Conservation (phyloP, 2,113 vertebrate genomes). For the Passerina amoena region DNA sequence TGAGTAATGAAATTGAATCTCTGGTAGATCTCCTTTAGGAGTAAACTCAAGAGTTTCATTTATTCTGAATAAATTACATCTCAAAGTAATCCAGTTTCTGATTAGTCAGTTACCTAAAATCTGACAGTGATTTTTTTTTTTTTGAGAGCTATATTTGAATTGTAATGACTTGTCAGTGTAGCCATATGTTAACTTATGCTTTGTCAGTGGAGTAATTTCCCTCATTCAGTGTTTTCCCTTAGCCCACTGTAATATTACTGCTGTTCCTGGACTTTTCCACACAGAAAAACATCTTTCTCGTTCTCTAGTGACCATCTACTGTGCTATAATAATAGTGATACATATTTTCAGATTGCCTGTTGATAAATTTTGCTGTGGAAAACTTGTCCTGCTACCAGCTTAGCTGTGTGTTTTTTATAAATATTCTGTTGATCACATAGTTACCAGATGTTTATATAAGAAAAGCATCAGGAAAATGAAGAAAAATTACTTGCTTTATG, state of each 20-base stretch:
- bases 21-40: background rate
- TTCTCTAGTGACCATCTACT: background rate
- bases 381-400: background rate
- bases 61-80: constrained; percentile 20
- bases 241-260: background rate
- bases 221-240: background rate
- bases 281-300: background rate
- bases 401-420: background rate
- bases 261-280: background rate
- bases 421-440: background rate
- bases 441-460: background rate
- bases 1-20: constrained; percentile 3
- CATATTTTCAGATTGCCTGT: background rate
- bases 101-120: background rate
- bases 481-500: background rate
- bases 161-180: background rate
- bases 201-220: background rate
- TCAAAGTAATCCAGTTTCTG: background rate
- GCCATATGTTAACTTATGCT: background rate
- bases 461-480: background rate
- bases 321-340: background rate
- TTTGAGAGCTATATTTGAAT: background rate
- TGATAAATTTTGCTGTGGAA: background rate
- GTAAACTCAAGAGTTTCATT: background rate
- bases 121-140: background rate